Base-by-base conservation (phyloP, 2,797 vertebrate species). In the Tachyglossus aculeatus region DNA sequence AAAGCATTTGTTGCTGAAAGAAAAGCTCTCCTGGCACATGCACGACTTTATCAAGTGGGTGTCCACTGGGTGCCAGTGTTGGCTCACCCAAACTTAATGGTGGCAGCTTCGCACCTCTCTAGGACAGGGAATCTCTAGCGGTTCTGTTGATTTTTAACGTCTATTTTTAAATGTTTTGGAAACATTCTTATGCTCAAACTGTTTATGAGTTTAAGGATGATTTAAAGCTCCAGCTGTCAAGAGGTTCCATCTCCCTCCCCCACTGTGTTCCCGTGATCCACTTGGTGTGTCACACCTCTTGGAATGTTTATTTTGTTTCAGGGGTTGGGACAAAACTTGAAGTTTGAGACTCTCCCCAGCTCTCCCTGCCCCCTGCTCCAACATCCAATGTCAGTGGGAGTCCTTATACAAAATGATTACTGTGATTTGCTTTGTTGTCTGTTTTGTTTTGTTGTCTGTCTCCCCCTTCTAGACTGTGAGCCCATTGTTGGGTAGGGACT, bases 11-110 rank as follows among this genome's bases (percentile, higher is more conserved):
- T 21, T 44, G 34, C 34, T 45, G 27, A 14, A 3, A 18, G 44
- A 8, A 58, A 54, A 71, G 40, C 9, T 33, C 4, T 1, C n/a
- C 9, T 13, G 32, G 25, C 38, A 3, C 12, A 9, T 29, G 13
- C 4, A 31, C 10, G 2, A 24, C 27, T 51, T 65, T 74, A 79
- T 78, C 38, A 45, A 62, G 54, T 34, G 39, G 48, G 5, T 62
- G 27, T 85, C 89, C 88, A 85, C 89, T 81, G 79, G 86, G 76
- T 85, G 86, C 80, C 84, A 87, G 71, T 88, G 52, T 88, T 80
- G 82, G 67, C 53, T 79, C 85, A 66, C 2, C 47, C 47, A 74
- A 84, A 37, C 9, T 7, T 25, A 32, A 21, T 1, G 0, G 4
- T 22, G 12, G 38, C 6, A 5, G 2, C 63, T 72, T 33, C 48